A percentile compares a stretch with the other conserved stretches of the same genome.
phyloP scores from a whole-genome alignment of 2,113 vertebrate species.

The Actenoides hombroni region DNA sequence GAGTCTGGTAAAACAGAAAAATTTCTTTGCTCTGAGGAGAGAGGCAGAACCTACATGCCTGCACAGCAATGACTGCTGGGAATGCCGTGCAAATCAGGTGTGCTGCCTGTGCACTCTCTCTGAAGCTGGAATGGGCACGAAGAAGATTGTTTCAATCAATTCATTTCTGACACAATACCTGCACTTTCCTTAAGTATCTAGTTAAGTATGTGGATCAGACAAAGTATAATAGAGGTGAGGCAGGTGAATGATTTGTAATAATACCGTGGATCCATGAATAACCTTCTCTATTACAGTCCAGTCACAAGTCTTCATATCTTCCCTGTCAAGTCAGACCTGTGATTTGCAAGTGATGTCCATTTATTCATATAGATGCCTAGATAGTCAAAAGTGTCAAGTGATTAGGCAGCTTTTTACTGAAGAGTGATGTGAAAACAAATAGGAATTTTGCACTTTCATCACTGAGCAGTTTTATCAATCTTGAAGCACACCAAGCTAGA shows the following conservation, averaged over 20 bases:
- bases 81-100: background rate
- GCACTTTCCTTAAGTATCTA: background rate
- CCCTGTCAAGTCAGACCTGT: background rate
- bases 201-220: background rate
- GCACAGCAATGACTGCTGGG: background rate
- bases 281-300: background rate
- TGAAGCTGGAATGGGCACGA: background rate
- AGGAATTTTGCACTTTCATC: background rate
- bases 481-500: background rate
- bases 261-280: background rate
- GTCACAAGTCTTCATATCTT: background rate
- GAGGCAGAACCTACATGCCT: no score
- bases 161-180: background rate
- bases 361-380: background rate
- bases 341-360: background rate
- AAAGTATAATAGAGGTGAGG: background rate
- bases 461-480: background rate
- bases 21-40: background rate
- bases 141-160: background rate
- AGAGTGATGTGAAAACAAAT: background rate
- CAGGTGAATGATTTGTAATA: background rate
- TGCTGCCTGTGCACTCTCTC: accelerated
- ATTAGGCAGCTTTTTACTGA: background rate
- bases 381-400: background rate
- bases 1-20: background rate